These are phyloP conservation scores for Phalacrocorax aristotelis DNA, from an alignment of 2,113 vertebrate genomes.

Conservation along the genomic window DNA sequence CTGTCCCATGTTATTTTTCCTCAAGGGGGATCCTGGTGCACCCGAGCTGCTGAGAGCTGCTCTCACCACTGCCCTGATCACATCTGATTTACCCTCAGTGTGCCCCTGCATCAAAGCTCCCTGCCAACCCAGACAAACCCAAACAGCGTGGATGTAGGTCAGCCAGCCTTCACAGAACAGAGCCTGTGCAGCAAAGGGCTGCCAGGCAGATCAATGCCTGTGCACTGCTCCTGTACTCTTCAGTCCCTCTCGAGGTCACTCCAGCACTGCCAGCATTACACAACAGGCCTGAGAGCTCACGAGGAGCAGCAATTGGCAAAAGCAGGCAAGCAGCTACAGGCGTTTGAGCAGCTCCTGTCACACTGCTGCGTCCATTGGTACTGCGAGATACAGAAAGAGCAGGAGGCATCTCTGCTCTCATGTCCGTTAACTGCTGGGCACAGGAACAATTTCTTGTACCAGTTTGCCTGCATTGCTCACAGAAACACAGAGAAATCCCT, in stretches of 20 bases:
- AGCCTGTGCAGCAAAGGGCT: background rate
- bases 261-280: fast-evolving
- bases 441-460: background rate
- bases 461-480: background rate
- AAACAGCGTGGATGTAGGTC: fast-evolving
- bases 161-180: background rate
- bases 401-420: background rate
- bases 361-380: background rate
- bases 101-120: background rate
- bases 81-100: background rate
- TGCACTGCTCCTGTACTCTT: background rate
- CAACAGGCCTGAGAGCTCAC: background rate
- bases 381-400: background rate
- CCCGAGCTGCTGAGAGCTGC: background rate
- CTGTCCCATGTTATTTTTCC: background rate
- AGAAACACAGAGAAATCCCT: background rate
- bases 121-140: background rate
- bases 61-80: background rate
- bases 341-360: background rate
- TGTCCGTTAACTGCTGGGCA: background rate
- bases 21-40: background rate
- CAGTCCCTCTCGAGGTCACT: background rate
- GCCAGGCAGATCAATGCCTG: background rate
- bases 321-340: background rate
- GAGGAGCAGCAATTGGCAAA: background rate